phyloP scores from a whole-genome alignment of 1,140 invertebrate genomes.

The Heliconius hermathena region DNA sequence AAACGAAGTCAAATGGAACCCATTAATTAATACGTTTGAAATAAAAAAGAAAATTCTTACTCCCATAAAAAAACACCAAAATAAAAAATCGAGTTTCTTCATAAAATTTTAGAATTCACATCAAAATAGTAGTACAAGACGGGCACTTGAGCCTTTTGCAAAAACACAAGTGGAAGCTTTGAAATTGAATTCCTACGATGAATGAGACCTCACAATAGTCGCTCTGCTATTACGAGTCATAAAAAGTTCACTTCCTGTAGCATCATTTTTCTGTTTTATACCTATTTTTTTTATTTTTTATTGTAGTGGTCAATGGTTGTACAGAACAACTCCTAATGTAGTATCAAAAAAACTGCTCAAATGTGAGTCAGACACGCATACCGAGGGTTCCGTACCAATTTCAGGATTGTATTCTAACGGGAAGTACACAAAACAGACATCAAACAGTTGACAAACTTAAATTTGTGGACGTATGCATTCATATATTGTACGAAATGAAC shows the following conservation, averaged over 20 bases:
- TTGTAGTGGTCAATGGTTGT: not conserved
- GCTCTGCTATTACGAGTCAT: conserved; percentile 2
- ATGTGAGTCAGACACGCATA: too few relatives aligned
- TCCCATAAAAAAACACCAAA: not conserved
- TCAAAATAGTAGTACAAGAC: conserved; percentile 5
- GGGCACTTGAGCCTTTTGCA: conserved; percentile 8
- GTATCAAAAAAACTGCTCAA: too few relatives aligned
- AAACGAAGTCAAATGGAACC: not conserved
- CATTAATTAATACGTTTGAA: not conserved
- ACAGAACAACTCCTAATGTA: not conserved
- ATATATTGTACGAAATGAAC: too few relatives aligned
- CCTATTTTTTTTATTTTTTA: not conserved
- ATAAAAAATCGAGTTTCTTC: not conserved
- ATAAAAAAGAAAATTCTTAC: not conserved
- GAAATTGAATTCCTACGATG: conserved; percentile 12
- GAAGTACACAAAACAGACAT: too few relatives aligned
- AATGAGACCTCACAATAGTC: conserved; percentile 10
- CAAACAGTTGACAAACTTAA: too few relatives aligned
- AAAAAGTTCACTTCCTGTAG: not conserved
- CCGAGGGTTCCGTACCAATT: too few relatives aligned
- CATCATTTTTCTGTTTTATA: not conserved
- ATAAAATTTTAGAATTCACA: conserved; percentile 13
- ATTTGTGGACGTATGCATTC: too few relatives aligned
- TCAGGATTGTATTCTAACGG: too few relatives aligned
- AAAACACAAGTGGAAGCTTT: conserved; percentile 6